Evolutionary conservation across 2,888 invertebrate genomes (phyloP).

Genomic region (Alitta virens): DNA sequence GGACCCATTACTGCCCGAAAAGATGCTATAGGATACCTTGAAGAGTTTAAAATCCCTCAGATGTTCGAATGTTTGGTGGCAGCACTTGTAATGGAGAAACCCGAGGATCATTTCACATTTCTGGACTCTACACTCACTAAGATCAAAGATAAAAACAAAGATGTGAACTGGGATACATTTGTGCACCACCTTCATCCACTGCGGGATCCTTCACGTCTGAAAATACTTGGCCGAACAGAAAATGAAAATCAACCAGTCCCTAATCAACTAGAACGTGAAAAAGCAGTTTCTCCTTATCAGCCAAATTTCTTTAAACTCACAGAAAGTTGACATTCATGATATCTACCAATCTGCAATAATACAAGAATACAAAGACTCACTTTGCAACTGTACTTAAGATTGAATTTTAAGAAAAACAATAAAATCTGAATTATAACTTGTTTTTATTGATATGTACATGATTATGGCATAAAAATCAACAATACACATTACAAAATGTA

Average conservation of each 20-base stretch:
- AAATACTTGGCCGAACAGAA: too few relatives aligned
- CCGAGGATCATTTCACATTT: constrained; percentile 47
- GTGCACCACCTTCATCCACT: constrained; percentile 49
- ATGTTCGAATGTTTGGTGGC: constrained; percentile 52
- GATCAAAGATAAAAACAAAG: constrained; percentile 45
- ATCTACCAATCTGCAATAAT: too few relatives aligned
- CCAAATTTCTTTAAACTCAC: not conserved
- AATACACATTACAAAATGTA: too few relatives aligned
- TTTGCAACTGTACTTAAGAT: too few relatives aligned
- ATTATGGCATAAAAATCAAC: too few relatives aligned
- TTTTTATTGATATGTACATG: too few relatives aligned
- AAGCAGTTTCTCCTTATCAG: not conserved
- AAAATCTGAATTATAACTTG: too few relatives aligned
- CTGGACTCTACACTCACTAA: constrained; percentile 47
- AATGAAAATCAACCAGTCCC: too few relatives aligned
- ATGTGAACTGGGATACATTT: constrained; percentile 55
- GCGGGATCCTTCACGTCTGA: constrained; percentile 35
- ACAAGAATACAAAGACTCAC: too few relatives aligned
- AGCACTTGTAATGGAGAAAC: constrained; percentile 50
- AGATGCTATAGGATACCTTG: constrained; percentile 44
- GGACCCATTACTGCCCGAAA: constrained; percentile 25
- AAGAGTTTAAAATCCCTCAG: constrained; percentile 45
- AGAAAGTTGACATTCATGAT: too few relatives aligned
- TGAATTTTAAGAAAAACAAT: too few relatives aligned
- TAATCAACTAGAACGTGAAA: too few relatives aligned